Evolutionary conservation across 2,888 invertebrate genomes (phyloP), one percentile per base, ranked within the genome.

Genomic region (Linnaemya vulpina): DNA sequence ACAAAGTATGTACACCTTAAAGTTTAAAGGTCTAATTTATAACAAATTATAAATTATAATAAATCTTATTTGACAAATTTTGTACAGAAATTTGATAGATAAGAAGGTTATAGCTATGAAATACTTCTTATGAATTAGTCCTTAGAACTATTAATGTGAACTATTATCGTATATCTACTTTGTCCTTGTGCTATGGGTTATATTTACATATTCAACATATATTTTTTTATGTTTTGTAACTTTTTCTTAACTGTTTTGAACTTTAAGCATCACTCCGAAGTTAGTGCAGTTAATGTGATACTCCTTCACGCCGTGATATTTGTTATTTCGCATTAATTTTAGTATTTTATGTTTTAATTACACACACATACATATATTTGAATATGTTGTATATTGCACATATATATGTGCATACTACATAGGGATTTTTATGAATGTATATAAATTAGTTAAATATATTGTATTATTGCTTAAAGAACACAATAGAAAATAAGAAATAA

Each of bases 251-350:
- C 20, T 78, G 30, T 78, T 71, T 71, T 63, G 2, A 30, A 49
- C 7, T 68, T 40, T 46, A 13, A 20, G 2, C 58, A 43, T 22
- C 7, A 58, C 17, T 63, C 43, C 38, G 7, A 38, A 62, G 65
- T 43, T 43, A 73, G 65, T 73, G 11, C 15, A 73, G n/a, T 55
- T 67, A 68, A 76, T 75, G 68, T 83, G 55, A 73, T 73, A 49
- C 65, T 25, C 35, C 25, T 51, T 51, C 49, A 55, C 49, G 49
- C 63, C 63, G 82, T 82, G 82, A 83, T 83, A 73, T 83, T 71
- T 62, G 43, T 35, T 38, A 17, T 40, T 82, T 76, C 40, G 65
- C 76, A 71, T 82, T 25, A 76, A 70, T 65, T 49, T 70, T 49
- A 76, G 20, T 76, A 65, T 70, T 62, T 81, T 68, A 5, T 49